These are phyloP conservation scores for Caenorhabditis angaria DNA, from an alignment of 2,888 invertebrate genomes.

Conservation along the genomic window DNA sequence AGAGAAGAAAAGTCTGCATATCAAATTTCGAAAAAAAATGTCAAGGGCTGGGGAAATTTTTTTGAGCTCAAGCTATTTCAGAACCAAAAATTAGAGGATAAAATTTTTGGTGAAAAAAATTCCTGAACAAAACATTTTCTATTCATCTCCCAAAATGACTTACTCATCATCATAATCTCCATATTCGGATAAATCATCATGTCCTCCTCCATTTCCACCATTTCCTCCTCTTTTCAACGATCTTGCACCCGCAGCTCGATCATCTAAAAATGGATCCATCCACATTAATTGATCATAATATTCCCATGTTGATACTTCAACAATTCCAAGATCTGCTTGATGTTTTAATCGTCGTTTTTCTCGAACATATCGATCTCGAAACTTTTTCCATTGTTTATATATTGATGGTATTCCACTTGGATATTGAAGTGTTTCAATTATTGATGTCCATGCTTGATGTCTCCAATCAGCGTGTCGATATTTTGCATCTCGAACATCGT, in stretches of 20 bases:
- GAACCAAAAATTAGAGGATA: no score
- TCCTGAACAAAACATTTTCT: no score
- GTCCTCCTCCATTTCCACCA: conserved; percentile 7
- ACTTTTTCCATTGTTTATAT: conserved; percentile 70
- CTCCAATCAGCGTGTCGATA: conserved; percentile 61
- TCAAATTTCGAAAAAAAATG: no score
- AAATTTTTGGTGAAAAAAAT: no score
- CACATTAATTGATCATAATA: conserved; percentile 59
- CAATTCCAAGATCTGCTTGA: conserved; percentile 12
- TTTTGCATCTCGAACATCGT: conserved; percentile 61
- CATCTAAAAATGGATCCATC: conserved; percentile 66
- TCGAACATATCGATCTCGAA: conserved; percentile 67
- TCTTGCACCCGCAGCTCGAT: conserved; percentile 43
- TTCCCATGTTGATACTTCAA: conserved; percentile 59
- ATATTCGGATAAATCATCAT: conserved; percentile 54
- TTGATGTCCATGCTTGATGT: conserved; percentile 57
- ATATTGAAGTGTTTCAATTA: conserved; percentile 56
- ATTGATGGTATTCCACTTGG: conserved; percentile 54
- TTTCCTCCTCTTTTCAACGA: conserved; percentile 33
- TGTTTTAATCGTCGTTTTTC: conserved; percentile 56
- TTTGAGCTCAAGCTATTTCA: no score
- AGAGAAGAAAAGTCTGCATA: no score
- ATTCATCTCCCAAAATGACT: conserved; percentile 10
- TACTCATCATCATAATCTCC: conserved; percentile 42
- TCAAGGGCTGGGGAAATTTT: no score